A percentile compares a stretch with the other conserved stretches of the same genome.
Evolutionary conservation across 1,140 invertebrate species (phyloP).

Genomic region (Drosophila simulans): DNA sequence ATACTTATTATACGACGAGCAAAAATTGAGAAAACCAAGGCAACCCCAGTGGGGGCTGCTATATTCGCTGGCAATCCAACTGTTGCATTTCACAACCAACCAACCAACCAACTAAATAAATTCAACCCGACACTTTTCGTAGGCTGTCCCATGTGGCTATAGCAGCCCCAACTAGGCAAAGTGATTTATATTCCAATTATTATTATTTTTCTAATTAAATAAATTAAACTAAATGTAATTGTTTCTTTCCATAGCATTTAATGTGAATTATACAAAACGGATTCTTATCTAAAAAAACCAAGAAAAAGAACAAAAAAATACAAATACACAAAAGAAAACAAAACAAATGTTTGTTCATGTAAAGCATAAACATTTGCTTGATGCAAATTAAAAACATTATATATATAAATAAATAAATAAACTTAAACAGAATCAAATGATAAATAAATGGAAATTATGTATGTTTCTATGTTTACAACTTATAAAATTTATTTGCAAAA

Average conservation of each 20-base stretch:
- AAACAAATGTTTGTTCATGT: constrained; percentile 59
- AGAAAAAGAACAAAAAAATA: constrained; percentile 32
- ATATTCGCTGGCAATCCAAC: constrained; percentile 41
- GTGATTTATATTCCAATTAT: constrained; percentile 83
- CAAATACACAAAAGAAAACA: constrained; percentile 20
- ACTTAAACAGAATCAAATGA: constrained; percentile 52
- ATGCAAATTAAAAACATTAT: constrained; percentile 50
- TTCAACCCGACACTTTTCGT: constrained; percentile 23
- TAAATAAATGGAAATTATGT: constrained; percentile 60
- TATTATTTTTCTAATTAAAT: constrained; percentile 82
- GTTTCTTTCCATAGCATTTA: constrained; percentile 66
- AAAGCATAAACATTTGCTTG: constrained; percentile 59
- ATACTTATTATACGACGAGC: constrained; percentile 43
- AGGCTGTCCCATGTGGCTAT: constrained; percentile 38
- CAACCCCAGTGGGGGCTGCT: constrained; percentile 58
- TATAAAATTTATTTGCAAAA: constrained; percentile 71
- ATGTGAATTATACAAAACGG: constrained; percentile 57
- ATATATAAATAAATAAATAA: constrained; percentile 44
- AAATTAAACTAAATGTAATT: constrained; percentile 70
- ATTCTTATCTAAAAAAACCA: constrained; percentile 59
- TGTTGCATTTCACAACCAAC: constrained; percentile 53
- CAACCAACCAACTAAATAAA: constrained; percentile 32
- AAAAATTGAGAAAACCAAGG: constrained; percentile 40
- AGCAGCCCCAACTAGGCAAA: constrained; percentile 64
- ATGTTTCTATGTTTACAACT: constrained; percentile 71